Evolutionary conservation across 2,797 vertebrate genomes (phyloP).

Genomic region (Spinibarbus caldwelli): DNA sequence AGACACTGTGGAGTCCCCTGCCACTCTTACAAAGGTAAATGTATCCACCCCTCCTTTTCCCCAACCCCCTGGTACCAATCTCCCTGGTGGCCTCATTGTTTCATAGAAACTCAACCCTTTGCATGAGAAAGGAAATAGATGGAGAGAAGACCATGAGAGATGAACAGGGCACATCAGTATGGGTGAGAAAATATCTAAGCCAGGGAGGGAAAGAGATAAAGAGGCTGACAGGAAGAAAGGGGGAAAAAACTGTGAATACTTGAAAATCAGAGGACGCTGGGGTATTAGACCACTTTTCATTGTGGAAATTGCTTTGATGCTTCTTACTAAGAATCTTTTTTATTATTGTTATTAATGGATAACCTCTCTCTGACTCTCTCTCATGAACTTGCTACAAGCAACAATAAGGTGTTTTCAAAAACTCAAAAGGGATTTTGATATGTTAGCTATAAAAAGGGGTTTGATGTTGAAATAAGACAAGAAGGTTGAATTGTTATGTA

Average conservation of each 20-base stretch:
- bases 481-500: not conserved
- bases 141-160: constrained; percentile 32
- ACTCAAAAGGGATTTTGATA: not conserved
- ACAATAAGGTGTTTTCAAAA: not conserved
- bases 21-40: constrained; percentile 53
- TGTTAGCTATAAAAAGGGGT: too few relatives aligned
- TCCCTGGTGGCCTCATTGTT: constrained; percentile 54
- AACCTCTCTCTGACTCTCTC: not conserved
- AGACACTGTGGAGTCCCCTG: constrained; percentile 46
- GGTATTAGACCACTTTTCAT: too few relatives aligned
- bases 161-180: constrained; percentile 36
- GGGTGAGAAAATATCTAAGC: constrained; percentile 47
- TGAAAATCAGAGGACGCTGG: not conserved
- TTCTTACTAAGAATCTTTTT: too few relatives aligned
- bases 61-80: constrained; percentile 37
- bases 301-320: too few relatives aligned
- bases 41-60: constrained; percentile 18
- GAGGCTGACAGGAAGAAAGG: constrained; percentile 14
- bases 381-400: not conserved
- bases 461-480: not conserved
- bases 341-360: too few relatives aligned
- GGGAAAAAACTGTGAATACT: not conserved
- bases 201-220: constrained; percentile 21
- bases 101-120: constrained; percentile 52
- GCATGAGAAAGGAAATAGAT: constrained; percentile 59